phyloP scores from a whole-genome alignment of 1,140 invertebrate genomes.

The Drosophila funebris region DNA sequence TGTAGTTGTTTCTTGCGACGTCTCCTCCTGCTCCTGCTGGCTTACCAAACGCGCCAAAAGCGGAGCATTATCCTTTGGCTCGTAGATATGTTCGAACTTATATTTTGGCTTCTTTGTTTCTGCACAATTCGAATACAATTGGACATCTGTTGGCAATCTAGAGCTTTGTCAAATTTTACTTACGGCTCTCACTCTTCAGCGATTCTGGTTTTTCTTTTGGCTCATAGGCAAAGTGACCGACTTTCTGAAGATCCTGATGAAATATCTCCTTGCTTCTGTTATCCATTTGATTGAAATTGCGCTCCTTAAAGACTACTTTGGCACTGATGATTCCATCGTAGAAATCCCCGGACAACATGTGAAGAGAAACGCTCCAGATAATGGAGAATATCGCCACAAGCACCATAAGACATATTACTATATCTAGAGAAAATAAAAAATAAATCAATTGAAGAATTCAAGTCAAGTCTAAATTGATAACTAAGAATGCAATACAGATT shows the following conservation, averaged over 20 bases:
- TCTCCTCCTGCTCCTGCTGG: slow-evolving; percentile 21
- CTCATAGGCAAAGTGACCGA: slow-evolving; percentile 38
- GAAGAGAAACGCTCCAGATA: slow-evolving; percentile 69
- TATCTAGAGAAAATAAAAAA: slow-evolving; percentile 42
- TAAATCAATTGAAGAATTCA: neutral
- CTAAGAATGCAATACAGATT: too few relatives aligned
- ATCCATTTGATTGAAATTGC: slow-evolving; percentile 60
- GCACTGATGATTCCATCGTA: slow-evolving; percentile 75
- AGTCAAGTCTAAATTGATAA: too few relatives aligned
- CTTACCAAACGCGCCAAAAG: slow-evolving; percentile 47
- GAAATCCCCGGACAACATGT: slow-evolving; percentile 71
- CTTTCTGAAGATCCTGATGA: slow-evolving; percentile 44
- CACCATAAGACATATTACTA: slow-evolving; percentile 75
- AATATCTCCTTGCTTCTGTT: slow-evolving; percentile 61
- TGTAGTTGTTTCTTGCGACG: slow-evolving; percentile 21
- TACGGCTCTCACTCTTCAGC: slow-evolving; percentile 55
- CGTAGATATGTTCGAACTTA: slow-evolving; percentile 62
- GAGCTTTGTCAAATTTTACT: neutral
- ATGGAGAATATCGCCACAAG: slow-evolving; percentile 71
- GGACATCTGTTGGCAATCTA: neutral
- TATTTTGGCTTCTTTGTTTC: slow-evolving; percentile 56
- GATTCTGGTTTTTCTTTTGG: slow-evolving; percentile 31
- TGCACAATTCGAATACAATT: neutral
- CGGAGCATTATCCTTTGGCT: slow-evolving; percentile 48
- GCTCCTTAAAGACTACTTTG: slow-evolving; percentile 70